A percentile compares a stretch with the other conserved stretches of the same genome.
Evolutionary conservation across 1,140 invertebrate species (phyloP).

Genomic region (Lethocerus indicus): DNA sequence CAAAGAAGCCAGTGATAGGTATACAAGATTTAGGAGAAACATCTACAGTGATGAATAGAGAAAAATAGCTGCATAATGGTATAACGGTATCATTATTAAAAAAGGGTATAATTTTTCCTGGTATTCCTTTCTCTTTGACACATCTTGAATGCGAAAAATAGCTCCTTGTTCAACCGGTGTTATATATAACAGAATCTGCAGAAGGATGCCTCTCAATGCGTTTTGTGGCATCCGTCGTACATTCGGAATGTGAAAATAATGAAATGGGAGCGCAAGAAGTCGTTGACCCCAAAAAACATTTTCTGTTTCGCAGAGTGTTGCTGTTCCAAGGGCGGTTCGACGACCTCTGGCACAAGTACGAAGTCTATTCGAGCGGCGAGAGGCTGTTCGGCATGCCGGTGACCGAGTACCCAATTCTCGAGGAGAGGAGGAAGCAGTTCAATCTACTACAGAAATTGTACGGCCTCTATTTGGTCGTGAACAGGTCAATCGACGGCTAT

Average conservation of each 20-base stretch:
- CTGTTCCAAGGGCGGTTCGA: constrained; percentile 63
- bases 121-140: background rate
- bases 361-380: constrained; percentile 66
- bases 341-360: constrained; percentile 56
- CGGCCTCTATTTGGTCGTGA: constrained; percentile 57
- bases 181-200: background rate
- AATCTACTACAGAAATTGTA: constrained; percentile 72
- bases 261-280: background rate
- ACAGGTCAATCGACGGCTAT: constrained; percentile 68
- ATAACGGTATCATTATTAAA: background rate
- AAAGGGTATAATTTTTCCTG: background rate
- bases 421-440: constrained; percentile 63
- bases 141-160: background rate
- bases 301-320: constrained; percentile 32
- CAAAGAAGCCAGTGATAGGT: constrained; percentile 66
- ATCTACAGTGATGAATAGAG: background rate
- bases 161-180: background rate
- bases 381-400: constrained; percentile 61
- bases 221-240: background rate
- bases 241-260: background rate
- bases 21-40: background rate
- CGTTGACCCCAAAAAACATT: constrained; percentile 1
- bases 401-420: constrained; percentile 60
- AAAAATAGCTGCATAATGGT: background rate
- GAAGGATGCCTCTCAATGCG: background rate